Evolutionary conservation across 2,113 vertebrate genomes (phyloP), one percentile per base, ranked within the genome.

Genomic region (Podarcis raffonei): DNA sequence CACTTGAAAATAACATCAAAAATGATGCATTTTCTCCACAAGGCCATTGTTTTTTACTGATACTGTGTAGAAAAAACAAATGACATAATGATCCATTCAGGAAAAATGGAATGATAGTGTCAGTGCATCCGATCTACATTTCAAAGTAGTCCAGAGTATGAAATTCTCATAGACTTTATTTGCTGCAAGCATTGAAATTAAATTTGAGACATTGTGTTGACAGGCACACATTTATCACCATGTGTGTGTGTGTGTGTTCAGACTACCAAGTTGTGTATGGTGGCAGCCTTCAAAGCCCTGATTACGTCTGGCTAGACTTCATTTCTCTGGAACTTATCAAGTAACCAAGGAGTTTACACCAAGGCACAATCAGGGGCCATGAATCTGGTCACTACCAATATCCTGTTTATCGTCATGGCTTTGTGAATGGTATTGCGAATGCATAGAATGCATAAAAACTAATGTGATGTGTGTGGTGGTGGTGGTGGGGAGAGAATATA

Each of bases 101-200:
- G 42, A 81, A 89, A 89, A 62, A 81, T 75, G 37, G 88, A 85
- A 74, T 66, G 78, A 75, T 65, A 74, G 77, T 85, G 78, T 39
- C 69, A 37, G 35, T 35, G 25, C 22, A 53, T 48, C 81, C 66
- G 72, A 68, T 76, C 71, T 76, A 53, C 86, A 81, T 81, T 81
- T 82, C 79, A 86, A 82, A 90, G 57, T 23, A 57, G 57, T 8
- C 23, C 16, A 48, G 37, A 57, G 65, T 48, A 59, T 90, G 59
- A 69, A 85, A 62, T 39, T 86, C 71, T 90, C n/a, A 66, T 82
- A 80, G 71, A 86, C 72, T 90, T 82, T 82, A 82, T 86, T 82
- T 90, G 69, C 84, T 86, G 71, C 25, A 23, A 53, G 89, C 89
- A 76, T 30, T 82, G 84, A 86, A 90, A 86, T 90, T 90, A 82